Conservation (phyloP, 2,113 vertebrate species). For the Catagonus wagneri region DNA sequence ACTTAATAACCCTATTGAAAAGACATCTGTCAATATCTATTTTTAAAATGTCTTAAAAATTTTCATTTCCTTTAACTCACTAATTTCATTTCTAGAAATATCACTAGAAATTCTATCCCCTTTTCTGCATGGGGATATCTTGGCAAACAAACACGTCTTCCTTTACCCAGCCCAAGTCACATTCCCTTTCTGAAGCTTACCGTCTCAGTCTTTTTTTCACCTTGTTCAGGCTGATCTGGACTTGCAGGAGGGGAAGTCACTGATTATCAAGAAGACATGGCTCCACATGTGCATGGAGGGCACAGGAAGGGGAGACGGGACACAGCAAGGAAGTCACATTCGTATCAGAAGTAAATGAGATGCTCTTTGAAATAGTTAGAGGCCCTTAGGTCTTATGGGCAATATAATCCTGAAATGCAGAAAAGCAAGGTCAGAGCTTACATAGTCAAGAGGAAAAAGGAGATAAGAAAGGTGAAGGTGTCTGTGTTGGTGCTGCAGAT, state of each 20-base stretch:
- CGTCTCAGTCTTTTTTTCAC: neutral
- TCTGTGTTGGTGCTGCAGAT: neutral
- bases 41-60: neutral
- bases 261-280: neutral
- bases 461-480: neutral
- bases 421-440: constrained; percentile 3
- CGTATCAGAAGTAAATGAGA: neutral
- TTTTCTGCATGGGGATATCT: neutral
- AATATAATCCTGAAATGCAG: constrained; percentile 25
- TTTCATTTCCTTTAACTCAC: neutral
- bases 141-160: neutral
- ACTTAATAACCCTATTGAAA: constrained; percentile 27
- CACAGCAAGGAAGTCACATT: neutral
- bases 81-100: neutral
- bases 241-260: neutral
- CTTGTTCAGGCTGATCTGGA: neutral
- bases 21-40: neutral
- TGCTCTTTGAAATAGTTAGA: neutral
- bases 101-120: neutral
- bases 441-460: neutral
- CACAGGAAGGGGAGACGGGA: neutral
- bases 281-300: no score
- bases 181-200: neutral
- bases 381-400: neutral
- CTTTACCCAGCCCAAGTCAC: neutral